A percentile compares a stretch with the other conserved stretches of the same genome.
Conservation (phyloP, 2,888 invertebrate genomes). For the Reticulitermes lucifugus region DNA sequence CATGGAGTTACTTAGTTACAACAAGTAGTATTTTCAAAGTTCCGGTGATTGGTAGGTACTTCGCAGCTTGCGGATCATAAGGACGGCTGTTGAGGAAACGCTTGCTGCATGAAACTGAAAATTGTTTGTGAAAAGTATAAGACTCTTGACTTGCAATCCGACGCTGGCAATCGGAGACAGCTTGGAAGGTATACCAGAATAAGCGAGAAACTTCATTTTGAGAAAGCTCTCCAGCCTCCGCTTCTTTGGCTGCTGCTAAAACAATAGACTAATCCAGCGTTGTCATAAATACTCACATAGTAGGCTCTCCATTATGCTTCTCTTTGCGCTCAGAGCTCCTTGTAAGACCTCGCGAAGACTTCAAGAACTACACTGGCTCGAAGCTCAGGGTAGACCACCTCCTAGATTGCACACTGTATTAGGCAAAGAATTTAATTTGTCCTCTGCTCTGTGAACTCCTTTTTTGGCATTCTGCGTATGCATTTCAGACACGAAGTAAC, state of each 20-base stretch:
- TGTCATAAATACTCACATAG: background rate
- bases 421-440: too few relatives aligned
- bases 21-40: too few relatives aligned
- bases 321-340: background rate
- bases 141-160: background rate
- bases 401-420: too few relatives aligned
- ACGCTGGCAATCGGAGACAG: background rate
- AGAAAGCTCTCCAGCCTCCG: background rate
- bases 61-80: too few relatives aligned
- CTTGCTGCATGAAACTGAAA: too few relatives aligned
- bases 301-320: background rate
- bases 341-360: background rate
- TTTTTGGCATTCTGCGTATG: too few relatives aligned
- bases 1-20: too few relatives aligned
- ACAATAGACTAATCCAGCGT: constrained; percentile 6
- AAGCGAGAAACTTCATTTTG: background rate
- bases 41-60: too few relatives aligned
- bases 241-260: background rate
- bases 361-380: background rate
- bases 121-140: too few relatives aligned
- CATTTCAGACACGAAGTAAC: too few relatives aligned
- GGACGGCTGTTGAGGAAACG: too few relatives aligned
- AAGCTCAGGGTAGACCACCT: background rate
- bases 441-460: too few relatives aligned
- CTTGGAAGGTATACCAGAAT: background rate